phyloP scores from a whole-genome alignment of 2,797 vertebrate genomes.

The Acanthurus leucopareius region DNA sequence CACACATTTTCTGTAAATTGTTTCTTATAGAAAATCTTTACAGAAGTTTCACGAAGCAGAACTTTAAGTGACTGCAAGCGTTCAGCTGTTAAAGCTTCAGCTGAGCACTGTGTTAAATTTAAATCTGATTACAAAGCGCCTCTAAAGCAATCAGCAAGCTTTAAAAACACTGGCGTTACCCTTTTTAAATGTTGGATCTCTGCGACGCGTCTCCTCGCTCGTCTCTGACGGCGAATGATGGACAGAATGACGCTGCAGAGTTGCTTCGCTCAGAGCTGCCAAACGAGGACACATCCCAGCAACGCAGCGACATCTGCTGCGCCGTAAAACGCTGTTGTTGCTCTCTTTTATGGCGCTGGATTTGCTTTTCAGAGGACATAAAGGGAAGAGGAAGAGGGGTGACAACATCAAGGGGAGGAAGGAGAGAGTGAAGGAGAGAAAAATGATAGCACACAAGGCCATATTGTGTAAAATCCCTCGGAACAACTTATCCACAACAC shows the following conservation, averaged over 20 bases:
- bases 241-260: constrained; percentile 60
- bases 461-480: constrained; percentile 29
- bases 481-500: constrained; percentile 34
- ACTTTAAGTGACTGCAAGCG: too few species aligned
- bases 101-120: too few species aligned
- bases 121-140: too few species aligned
- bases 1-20: too few species aligned
- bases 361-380: constrained; percentile 61
- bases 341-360: constrained; percentile 57
- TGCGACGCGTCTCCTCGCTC: constrained; percentile 51
- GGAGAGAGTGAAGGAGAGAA: constrained; percentile 42
- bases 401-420: constrained; percentile 1
- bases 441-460: constrained; percentile 34
- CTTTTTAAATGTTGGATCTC: not conserved
- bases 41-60: too few species aligned
- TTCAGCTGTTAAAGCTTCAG: too few species aligned
- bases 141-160: not conserved
- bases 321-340: constrained; percentile 71
- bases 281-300: constrained; percentile 54
- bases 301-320: constrained; percentile 70
- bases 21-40: too few species aligned
- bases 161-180: constrained; percentile 40
- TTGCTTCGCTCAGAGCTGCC: constrained; percentile 46
- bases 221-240: constrained; percentile 46
- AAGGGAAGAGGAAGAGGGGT: constrained; percentile 27